Percentiles rank a stretch among this genome's conserved stretches.
phyloP scores from a whole-genome alignment of 2,797 vertebrate genomes.

The Takifugu rubripes region DNA sequence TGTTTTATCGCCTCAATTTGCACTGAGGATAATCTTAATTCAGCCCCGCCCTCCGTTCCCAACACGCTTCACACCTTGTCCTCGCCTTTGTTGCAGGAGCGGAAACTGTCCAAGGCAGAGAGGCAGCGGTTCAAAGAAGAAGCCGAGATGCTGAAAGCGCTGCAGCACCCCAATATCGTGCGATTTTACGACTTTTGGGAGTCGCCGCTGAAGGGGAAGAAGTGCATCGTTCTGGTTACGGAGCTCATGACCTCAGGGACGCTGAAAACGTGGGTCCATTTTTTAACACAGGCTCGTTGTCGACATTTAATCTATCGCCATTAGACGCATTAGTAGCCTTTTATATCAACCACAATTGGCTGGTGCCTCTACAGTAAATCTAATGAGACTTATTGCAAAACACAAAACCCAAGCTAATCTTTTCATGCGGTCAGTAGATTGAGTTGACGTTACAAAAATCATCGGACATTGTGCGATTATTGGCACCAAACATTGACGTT shows the following conservation, averaged over 20 bases:
- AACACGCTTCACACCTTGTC: too few relatives aligned
- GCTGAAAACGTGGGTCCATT: constrained; percentile 87
- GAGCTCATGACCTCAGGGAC: constrained; percentile 99
- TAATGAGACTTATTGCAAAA: neutral
- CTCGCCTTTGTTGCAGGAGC: constrained; percentile 75
- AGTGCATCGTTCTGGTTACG: constrained; percentile 95
- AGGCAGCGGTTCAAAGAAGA: constrained; percentile 97
- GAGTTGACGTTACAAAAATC: constrained; percentile 1
- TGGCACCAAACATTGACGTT: neutral
- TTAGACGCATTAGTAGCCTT: neutral
- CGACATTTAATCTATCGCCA: neutral
- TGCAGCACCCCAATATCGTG: constrained; percentile 98
- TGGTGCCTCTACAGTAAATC: constrained; percentile 1
- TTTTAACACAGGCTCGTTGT: neutral
- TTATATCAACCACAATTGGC: constrained; percentile 1
- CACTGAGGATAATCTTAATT: neutral
- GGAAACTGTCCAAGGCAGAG: constrained; percentile 94
- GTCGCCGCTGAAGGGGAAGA: constrained; percentile 91
- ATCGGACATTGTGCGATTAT: neutral
- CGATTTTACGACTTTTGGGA: constrained; percentile 99
- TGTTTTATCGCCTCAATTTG: constrained; percentile 3
- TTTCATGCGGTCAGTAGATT: neutral
- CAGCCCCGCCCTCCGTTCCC: neutral
- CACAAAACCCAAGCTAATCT: neutral
- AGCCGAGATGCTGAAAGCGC: constrained; percentile 96